Percentiles rank a stretch among this genome's conserved stretches.
These are phyloP conservation scores for Subanguina moxae DNA, from an alignment of 1,140 invertebrate genomes.

Conservation along the genomic window DNA sequence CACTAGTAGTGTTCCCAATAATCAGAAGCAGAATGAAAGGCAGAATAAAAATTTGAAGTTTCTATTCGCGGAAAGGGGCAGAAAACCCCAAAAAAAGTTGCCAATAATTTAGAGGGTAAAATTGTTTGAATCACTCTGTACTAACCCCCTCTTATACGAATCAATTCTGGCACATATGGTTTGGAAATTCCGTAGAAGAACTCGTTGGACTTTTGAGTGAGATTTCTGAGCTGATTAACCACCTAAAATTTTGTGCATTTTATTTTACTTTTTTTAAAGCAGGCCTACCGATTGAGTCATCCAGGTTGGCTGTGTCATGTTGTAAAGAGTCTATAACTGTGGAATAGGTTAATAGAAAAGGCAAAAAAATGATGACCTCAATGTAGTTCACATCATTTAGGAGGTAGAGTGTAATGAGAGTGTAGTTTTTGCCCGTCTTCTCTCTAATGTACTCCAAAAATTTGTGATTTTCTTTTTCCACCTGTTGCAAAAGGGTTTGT, in stretches of 20 bases:
- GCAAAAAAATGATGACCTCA: conserved; percentile 31
- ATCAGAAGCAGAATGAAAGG: too few relatives aligned
- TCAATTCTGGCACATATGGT: conserved; percentile 51
- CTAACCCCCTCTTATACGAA: conserved; percentile 45
- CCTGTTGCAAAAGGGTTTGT: too few relatives aligned
- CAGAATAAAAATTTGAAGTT: too few relatives aligned
- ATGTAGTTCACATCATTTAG: conserved; percentile 47
- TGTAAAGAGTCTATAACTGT: conserved; percentile 41
- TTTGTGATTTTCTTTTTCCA: conserved; percentile 26
- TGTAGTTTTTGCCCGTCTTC: conserved; percentile 34
- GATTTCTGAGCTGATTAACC: conserved; percentile 29
- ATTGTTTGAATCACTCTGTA: not conserved
- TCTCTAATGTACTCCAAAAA: conserved; percentile 43
- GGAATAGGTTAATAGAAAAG: not conserved
- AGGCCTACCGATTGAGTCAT: conserved; percentile 38
- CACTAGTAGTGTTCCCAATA: too few relatives aligned
- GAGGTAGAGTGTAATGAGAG: conserved; percentile 31
- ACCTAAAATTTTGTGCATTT: too few relatives aligned
- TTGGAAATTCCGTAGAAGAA: conserved; percentile 46
- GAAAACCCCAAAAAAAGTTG: too few relatives aligned
- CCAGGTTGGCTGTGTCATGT: conserved; percentile 49
- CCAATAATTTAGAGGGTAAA: too few relatives aligned
- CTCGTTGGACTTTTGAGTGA: conserved; percentile 36
- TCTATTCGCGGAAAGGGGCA: too few relatives aligned
- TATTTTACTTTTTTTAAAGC: too few relatives aligned